Evolutionary conservation across 1,140 invertebrate genomes (phyloP), one percentile per base, ranked within the genome.

Genomic region (Protaetia brevitarsis): DNA sequence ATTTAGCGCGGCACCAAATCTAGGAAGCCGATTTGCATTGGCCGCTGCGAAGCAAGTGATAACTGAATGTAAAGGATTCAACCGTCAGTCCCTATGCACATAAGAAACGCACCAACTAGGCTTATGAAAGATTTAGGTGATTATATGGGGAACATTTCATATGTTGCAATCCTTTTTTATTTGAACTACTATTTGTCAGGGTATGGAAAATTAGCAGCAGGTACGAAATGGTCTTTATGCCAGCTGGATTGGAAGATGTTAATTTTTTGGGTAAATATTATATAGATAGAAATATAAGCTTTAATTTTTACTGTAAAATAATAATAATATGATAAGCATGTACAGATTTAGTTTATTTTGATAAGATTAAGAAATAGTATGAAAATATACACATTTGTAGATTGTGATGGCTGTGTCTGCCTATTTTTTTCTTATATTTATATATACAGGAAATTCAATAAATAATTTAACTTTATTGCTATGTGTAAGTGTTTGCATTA

Each of bases 391-490:
- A n/a, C n/a, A n/a, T n/a, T n/a, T n/a, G n/a, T n/a, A n/a, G n/a
- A n/a, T n/a, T n/a, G n/a, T n/a, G n/a, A n/a, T n/a, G n/a, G n/a
- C n/a, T n/a, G n/a, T n/a, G n/a, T n/a, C n/a, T n/a, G n/a, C n/a
- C n/a, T n/a, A n/a, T n/a, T n/a, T n/a, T n/a, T n/a, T n/a, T 85
- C 87, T 23, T 88, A 90, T 74, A 82, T 92, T 68, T 69, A 92
- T n/a, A 94, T 93, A 77, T 91, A 94, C 72, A 83, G 85, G 65
- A 85, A 86, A 76, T 91, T 92, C n/a, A 92, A 94, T 65, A 88
- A 93, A 74, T 91, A 94, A 79, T 95, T 93, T 75, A 89, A 94
- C 72, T 87, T 86, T 23, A 89, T 91, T 70, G 92, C 92, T 0
- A 79, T 94, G 29, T 90, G 92, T 69, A 94, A 95, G 0, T 88